Evolutionary conservation across 1,140 invertebrate species (phyloP), one percentile per base, ranked within the genome.

Genomic region (Anastatus disparis): DNA sequence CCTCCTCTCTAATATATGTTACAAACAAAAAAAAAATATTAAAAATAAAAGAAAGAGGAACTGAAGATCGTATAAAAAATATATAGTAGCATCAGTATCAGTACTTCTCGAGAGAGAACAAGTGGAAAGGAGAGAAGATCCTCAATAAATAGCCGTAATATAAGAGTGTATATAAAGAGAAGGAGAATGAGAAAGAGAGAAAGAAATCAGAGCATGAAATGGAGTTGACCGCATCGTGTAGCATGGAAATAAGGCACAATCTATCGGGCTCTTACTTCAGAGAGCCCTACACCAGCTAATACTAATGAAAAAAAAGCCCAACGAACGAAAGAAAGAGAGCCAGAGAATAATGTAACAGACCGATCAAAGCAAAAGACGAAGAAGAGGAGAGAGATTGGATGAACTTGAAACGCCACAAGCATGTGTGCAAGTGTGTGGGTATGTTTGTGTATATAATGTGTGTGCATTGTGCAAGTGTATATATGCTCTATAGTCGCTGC

Each of bases 171-270:
- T 31, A 38, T 38, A 38, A 38, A 38, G n/a, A n/a, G n/a, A n/a
- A n/a, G n/a, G n/a, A n/a, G n/a, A n/a, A n/a, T n/a, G n/a, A n/a
- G 12, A 12, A 38, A 38, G 29, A 8, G 22, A 35, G 61, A 63
- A 22, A 46, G 42, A 62, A 63, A 63, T 63, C 46, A 63, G 61
- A 63, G 61, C 46, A 52, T 63, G 46, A 63, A 63, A 52, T 52
- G 61, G 61, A 63, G 44, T 63, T 63, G 44, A 63, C 61, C 61
- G 46, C 61, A 52, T 48, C 61, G 42, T 46, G 58, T 62, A 62
- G 58, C 58, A 62, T 62, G 42, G 58, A 62, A 62, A 46, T 62
- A 26, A 40, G 22, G 42, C n/a, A 13, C 58, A 62, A 46, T 62
- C 24, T 48, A 46, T 62, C 26, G 17, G 42, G 35, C 56, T 59